phyloP scores from a whole-genome alignment of 2,888 invertebrate genomes.

The Diplazon laetatorius region DNA sequence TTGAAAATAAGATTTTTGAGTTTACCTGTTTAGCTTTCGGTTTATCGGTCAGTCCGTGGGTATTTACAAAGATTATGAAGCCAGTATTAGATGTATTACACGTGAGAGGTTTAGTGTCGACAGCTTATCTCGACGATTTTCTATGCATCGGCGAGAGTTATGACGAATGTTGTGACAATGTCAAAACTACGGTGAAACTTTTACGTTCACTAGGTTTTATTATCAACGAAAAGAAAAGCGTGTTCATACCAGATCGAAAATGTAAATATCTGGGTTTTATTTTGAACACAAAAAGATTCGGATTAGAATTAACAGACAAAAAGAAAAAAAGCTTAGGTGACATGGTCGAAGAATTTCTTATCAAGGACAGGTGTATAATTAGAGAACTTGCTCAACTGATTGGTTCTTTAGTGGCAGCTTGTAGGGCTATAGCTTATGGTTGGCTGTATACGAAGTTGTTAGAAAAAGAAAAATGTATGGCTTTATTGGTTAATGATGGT shows the following conservation, averaged over 20 bases:
- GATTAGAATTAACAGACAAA: conserved; percentile 9
- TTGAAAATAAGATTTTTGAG: conserved; percentile 15
- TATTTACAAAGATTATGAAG: conserved; percentile 33
- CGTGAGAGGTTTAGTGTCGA: conserved; percentile 14
- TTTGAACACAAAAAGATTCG: conserved; percentile 33
- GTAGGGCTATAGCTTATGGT: conserved; percentile 28
- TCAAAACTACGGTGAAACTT: not conserved
- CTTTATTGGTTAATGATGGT: not conserved
- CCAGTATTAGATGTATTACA: conserved; percentile 12
- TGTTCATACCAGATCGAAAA: not conserved
- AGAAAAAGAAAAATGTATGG: conserved; percentile 28
- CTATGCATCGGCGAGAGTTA: conserved; percentile 11
- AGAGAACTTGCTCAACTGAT: conserved; percentile 27
- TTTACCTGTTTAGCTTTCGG: conserved; percentile 25
- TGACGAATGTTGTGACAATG: conserved; percentile 12
- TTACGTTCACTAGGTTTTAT: conserved; percentile 36
- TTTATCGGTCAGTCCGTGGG: conserved; percentile 30
- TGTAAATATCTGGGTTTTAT: conserved; percentile 41
- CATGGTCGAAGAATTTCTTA: not conserved
- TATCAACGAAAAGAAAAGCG: conserved; percentile 25
- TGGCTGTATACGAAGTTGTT: conserved; percentile 21
- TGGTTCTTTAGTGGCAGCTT: conserved; percentile 22
- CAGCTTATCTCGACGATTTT: conserved; percentile 41
- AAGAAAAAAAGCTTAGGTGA: not conserved
- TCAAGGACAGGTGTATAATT: conserved; percentile 7